Percentiles rank a stretch among this genome's conserved stretches.
Evolutionary conservation across 2,888 invertebrate genomes (phyloP).

Genomic region (Drosophila kuntzei): DNA sequence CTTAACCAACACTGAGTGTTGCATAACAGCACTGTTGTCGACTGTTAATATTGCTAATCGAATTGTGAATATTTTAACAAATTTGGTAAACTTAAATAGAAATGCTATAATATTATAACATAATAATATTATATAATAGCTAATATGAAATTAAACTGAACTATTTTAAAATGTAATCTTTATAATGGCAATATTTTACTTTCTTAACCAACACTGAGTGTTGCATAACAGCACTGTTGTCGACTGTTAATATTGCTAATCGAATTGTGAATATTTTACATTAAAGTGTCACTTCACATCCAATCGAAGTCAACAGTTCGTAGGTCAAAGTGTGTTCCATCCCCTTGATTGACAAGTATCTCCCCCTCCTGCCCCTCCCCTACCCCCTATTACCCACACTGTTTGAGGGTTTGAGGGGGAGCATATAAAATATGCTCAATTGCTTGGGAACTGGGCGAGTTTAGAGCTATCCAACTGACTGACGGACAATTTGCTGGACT

Average conservation of each 20-base stretch:
- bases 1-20: neutral
- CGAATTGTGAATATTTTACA: constrained; percentile 5
- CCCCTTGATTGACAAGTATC: neutral
- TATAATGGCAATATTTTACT: too few species aligned
- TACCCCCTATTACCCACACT: neutral
- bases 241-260: neutral
- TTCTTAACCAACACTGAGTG: neutral
- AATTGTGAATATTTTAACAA: constrained; percentile 9
- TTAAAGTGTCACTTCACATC: neutral
- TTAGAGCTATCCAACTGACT: constrained; percentile 9
- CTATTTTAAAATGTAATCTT: too few species aligned
- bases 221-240: constrained; percentile 3
- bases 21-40: constrained; percentile 2
- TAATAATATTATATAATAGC: too few species aligned
- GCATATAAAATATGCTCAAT: constrained; percentile 20
- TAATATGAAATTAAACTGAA: too few species aligned
- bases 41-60: neutral
- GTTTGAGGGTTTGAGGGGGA: neutral
- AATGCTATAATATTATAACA: too few species aligned
- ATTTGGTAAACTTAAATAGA: too few species aligned
- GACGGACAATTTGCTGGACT: constrained; percentile 18
- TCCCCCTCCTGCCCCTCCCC: neutral
- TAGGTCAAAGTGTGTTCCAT: neutral
- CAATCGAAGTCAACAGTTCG: constrained; percentile 1
- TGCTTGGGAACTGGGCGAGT: neutral